Percentiles rank a stretch among this genome's conserved stretches.
These are phyloP conservation scores for Diachrysia chrysitis DNA, from an alignment of 2,888 invertebrate genomes.

Conservation along the genomic window DNA sequence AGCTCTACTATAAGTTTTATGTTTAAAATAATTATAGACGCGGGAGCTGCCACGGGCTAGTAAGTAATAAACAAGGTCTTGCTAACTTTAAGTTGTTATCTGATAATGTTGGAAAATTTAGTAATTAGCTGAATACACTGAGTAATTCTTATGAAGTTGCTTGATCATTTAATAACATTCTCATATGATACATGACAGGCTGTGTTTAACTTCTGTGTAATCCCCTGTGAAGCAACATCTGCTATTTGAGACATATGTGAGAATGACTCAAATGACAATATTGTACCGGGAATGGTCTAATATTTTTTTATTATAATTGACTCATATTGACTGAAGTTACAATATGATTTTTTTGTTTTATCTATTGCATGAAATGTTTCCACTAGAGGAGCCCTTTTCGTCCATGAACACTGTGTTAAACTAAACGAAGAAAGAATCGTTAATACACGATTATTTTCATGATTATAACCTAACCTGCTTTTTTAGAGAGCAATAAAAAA, in stretches of 20 bases:
- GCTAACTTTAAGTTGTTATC: background rate
- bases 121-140: background rate
- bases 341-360: no score
- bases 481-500: no score
- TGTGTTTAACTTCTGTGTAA: background rate
- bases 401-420: no score
- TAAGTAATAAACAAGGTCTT: background rate
- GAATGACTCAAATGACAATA: background rate
- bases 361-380: no score
- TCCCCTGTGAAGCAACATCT: background rate
- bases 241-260: conserved; percentile 2
- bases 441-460: no score
- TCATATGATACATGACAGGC: background rate
- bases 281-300: conserved; percentile 1
- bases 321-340: background rate
- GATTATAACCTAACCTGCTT: no score
- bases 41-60: background rate
- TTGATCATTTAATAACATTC: background rate
- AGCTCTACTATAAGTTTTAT: no score
- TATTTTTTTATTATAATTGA: background rate
- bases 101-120: background rate
- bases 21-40: no score
- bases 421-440: no score
- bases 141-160: background rate
- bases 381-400: no score